A percentile compares a stretch with the other conserved stretches of the same genome.
These are phyloP conservation scores for Callaeas wilsoni DNA, from an alignment of 2,113 vertebrate species.

Conservation along the genomic window DNA sequence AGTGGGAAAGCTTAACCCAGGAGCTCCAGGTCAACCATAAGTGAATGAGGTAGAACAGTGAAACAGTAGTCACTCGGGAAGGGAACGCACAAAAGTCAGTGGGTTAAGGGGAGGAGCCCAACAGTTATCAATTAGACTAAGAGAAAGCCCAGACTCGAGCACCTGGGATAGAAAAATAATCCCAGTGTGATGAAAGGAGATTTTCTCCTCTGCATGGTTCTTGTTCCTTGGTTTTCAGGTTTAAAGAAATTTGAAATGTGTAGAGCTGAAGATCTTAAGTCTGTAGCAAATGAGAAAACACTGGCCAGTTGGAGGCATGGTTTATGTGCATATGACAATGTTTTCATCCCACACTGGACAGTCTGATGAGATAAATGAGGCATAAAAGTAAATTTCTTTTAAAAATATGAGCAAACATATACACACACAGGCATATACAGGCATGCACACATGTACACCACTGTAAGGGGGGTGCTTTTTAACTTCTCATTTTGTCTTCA, in stretches of 20 bases:
- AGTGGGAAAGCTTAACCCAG: slow-evolving; percentile 78
- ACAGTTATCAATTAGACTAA: slow-evolving; percentile 47
- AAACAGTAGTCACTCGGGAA: slow-evolving; percentile 38
- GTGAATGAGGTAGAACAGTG: slow-evolving; percentile 66
- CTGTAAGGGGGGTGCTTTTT: not conserved
- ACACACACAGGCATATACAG: not conserved
- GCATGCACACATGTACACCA: not conserved
- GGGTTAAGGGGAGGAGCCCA: slow-evolving; percentile 51
- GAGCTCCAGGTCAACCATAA: slow-evolving; percentile 78
- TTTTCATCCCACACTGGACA: not conserved
- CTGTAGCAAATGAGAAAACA: slow-evolving; percentile 1
- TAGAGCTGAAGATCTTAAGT: not conserved
- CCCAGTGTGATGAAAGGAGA: not conserved
- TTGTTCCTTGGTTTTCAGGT: not conserved
- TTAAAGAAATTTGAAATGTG: not conserved
- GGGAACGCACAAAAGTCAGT: slow-evolving; percentile 58
- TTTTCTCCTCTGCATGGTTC: not conserved
- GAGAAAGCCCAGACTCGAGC: not conserved
- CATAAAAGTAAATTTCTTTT: not conserved
- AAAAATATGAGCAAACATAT: not conserved
- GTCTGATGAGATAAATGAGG: not conserved
- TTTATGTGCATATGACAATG: not conserved
- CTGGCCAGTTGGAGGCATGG: not conserved
- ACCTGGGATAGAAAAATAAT: slow-evolving; percentile 8
- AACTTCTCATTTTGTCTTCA: not conserved